Conservation (phyloP, 2,888 invertebrate genomes). For the Acleris cristana region DNA sequence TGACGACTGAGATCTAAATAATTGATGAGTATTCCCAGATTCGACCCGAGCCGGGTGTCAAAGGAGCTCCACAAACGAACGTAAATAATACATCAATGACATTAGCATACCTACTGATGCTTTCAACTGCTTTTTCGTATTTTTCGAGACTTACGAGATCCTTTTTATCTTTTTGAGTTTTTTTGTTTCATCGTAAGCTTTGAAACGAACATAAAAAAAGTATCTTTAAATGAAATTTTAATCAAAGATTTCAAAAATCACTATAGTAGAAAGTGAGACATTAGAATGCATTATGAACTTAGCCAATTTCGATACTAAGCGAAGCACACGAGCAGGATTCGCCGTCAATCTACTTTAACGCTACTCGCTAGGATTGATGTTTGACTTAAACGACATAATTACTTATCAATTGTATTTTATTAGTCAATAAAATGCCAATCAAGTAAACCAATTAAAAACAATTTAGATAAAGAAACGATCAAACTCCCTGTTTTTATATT, state of each 20-base stretch:
- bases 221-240: too few species aligned
- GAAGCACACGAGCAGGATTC: too few species aligned
- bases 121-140: constrained; percentile 26
- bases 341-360: too few species aligned
- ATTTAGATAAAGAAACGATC: constrained; percentile 2
- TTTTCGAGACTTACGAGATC: neutral
- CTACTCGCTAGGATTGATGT: neutral
- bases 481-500: constrained; percentile 6
- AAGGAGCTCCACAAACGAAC: constrained; percentile 28
- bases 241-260: too few species aligned
- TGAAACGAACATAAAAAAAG: too few species aligned
- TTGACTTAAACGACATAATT: neutral
- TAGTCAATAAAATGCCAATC: neutral
- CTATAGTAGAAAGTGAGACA: too few species aligned
- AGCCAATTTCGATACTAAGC: too few species aligned
- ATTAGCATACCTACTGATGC: constrained; percentile 26
- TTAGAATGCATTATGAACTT: too few species aligned
- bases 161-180: neutral
- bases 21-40: constrained; percentile 30
- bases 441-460: constrained; percentile 10
- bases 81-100: constrained; percentile 34
- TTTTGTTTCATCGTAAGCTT: too few species aligned
- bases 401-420: neutral
- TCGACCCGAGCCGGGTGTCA: constrained; percentile 21
- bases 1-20: constrained; percentile 34